Percentiles rank a stretch among this genome's conserved stretches.
Conservation (phyloP, 2,888 invertebrate species). For the Branchellion lobata region DNA sequence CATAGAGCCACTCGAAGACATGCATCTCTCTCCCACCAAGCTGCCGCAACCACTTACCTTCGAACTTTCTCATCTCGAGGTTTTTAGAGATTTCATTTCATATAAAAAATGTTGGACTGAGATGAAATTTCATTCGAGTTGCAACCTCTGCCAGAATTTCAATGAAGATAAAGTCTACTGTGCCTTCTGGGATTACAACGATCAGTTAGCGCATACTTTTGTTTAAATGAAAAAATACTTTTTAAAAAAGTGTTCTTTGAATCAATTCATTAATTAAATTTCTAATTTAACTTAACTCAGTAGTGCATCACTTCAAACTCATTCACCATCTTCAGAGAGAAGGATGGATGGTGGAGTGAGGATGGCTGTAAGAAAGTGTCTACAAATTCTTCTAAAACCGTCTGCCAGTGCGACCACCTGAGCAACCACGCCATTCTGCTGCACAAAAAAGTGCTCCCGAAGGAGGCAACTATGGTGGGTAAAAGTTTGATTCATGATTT, state of each 20-base stretch:
- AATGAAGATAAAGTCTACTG: not conserved
- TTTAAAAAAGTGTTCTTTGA: too few species aligned
- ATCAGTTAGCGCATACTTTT: not conserved
- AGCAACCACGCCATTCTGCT: conserved; percentile 62
- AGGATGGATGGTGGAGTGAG: conserved; percentile 49
- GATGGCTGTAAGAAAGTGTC: conserved; percentile 46
- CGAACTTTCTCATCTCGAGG: too few species aligned
- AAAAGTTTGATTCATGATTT: too few species aligned
- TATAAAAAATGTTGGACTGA: too few species aligned
- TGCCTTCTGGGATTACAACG: not conserved
- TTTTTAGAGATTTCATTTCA: too few species aligned
- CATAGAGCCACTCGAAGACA: too few species aligned
- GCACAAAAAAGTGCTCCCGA: conserved; percentile 55
- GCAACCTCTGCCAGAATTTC: not conserved
- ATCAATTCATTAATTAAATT: too few species aligned
- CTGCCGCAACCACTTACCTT: too few species aligned
- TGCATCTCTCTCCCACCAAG: too few species aligned
- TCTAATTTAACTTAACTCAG: too few species aligned
- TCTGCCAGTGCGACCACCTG: conserved; percentile 60
- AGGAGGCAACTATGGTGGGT: conserved; percentile 52
- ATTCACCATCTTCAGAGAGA: conserved; percentile 39
- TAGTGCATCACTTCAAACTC: not conserved
- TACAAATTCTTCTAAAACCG: conserved; percentile 55
- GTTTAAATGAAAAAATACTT: too few species aligned
- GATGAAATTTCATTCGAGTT: not conserved